phyloP scores from a whole-genome alignment of 2,113 vertebrate genomes.

The Vanacampus margaritifer region DNA sequence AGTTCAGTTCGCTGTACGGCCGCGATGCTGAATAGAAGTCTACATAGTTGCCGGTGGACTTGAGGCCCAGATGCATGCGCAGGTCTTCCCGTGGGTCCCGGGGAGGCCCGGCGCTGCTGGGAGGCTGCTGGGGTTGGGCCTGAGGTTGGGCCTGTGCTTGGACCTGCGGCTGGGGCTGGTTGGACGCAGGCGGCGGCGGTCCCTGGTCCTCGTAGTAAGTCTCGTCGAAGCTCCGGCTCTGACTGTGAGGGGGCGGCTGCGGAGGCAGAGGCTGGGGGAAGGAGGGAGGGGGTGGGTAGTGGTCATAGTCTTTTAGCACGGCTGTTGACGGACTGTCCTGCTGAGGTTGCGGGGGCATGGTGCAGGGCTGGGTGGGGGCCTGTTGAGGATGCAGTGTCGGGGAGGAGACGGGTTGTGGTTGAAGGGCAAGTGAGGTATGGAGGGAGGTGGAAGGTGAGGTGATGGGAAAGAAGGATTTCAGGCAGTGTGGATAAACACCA shows the following conservation, averaged over 20 bases:
- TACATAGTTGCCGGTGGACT: slow-evolving; percentile 98
- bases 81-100: slow-evolving; percentile 79
- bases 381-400: slow-evolving; percentile 42
- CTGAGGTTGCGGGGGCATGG: slow-evolving; percentile 73
- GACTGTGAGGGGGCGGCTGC: slow-evolving; percentile 66
- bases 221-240: slow-evolving; percentile 65
- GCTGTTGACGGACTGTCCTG: slow-evolving; percentile 80
- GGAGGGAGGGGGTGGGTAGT: slow-evolving; percentile 88
- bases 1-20: slow-evolving; percentile 99
- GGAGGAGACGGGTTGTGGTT: neutral
- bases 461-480: slow-evolving; percentile 25
- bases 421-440: slow-evolving; percentile 13
- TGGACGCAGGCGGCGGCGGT: slow-evolving; percentile 36
- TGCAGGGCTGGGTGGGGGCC: slow-evolving; percentile 85
- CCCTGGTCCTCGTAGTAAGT: slow-evolving; percentile 65
- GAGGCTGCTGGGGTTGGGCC: slow-evolving; percentile 79
- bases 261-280: slow-evolving; percentile 66
- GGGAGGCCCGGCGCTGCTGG: slow-evolving; percentile 64
- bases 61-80: slow-evolving; percentile 99
- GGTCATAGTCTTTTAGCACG: slow-evolving; percentile 88
- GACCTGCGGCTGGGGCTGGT: slow-evolving; percentile 46
- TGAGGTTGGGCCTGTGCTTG: slow-evolving; percentile 49
- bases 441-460: slow-evolving; percentile 20
- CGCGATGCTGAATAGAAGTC: slow-evolving; percentile 99
- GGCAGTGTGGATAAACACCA: slow-evolving; percentile 33